These are phyloP conservation scores for Amiota communis DNA, from an alignment of 2,888 invertebrate species.

Conservation along the genomic window DNA sequence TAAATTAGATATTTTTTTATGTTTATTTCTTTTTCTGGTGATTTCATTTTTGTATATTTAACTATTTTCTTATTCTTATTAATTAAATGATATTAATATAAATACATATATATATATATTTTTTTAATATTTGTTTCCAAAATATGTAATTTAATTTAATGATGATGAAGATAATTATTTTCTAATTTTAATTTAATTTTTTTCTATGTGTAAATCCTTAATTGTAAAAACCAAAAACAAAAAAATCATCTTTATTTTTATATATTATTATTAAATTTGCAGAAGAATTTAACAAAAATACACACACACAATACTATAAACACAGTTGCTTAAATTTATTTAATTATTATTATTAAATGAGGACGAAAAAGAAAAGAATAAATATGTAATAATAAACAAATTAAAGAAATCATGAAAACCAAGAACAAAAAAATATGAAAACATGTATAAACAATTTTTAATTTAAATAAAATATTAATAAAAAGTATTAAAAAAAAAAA, in stretches of 20 bases:
- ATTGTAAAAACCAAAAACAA: no score
- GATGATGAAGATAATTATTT: slow-evolving; percentile 18
- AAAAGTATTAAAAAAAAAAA: slow-evolving; percentile 26
- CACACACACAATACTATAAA: slow-evolving; percentile 6
- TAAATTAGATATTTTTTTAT: not conserved
- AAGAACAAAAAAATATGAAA: slow-evolving; percentile 8
- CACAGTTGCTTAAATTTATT: slow-evolving; percentile 1
- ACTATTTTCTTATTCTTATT: not conserved
- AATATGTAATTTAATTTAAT: slow-evolving; percentile 12
- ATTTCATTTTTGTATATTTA: slow-evolving; percentile 14
- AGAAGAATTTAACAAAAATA: slow-evolving; percentile 33
- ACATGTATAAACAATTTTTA: slow-evolving; percentile 28
- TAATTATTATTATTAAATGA: not conserved
- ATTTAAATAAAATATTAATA: slow-evolving; percentile 30
- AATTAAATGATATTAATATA: slow-evolving; percentile 1
- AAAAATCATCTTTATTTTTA: slow-evolving; percentile 51
- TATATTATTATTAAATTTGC: slow-evolving; percentile 44
- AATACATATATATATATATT: not conserved
- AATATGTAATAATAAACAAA: slow-evolving; percentile 9
- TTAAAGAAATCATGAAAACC: slow-evolving; percentile 14
- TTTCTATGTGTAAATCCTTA: slow-evolving; percentile 58
- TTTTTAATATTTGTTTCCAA: not conserved
- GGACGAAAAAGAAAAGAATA: not conserved
- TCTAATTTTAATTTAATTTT: slow-evolving; percentile 46
- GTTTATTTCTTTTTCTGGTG: slow-evolving; percentile 19